These are phyloP conservation scores for Tinamus guttatus DNA, from an alignment of 2,113 vertebrate species.

Conservation along the genomic window DNA sequence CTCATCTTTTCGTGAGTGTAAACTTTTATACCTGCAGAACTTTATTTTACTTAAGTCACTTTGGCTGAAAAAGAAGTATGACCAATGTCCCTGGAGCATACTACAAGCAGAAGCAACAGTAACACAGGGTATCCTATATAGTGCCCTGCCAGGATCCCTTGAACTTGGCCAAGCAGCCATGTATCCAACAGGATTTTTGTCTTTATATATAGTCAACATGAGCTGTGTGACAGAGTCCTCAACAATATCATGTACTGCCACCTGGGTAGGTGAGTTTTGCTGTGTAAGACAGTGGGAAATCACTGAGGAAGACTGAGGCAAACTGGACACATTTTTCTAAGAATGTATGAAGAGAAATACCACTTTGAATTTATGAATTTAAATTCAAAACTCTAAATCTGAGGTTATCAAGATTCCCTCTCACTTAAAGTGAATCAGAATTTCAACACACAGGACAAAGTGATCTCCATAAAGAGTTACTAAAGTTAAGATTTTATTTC, in stretches of 20 bases:
- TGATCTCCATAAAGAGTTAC: neutral
- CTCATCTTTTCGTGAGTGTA: neutral
- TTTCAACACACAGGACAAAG: neutral
- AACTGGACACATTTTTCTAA: neutral
- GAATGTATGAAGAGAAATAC: neutral
- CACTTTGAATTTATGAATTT: neutral
- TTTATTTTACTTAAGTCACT: neutral
- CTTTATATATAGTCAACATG: neutral
- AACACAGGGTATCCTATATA: neutral
- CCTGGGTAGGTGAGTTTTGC: neutral
- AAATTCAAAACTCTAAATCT: neutral
- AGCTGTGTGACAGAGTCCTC: neutral
- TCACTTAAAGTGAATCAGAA: neutral
- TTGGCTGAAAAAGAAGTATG: neutral
- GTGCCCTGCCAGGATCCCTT: neutral
- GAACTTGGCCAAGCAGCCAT: too few relatives aligned
- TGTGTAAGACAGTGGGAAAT: neutral
- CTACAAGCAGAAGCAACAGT: neutral
- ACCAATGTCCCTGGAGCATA: neutral
- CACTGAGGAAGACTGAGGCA: neutral
- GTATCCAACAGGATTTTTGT: neutral
- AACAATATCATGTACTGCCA: accelerated
- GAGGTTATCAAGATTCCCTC: neutral
- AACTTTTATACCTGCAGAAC: neutral
- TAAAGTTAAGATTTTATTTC: neutral